These are phyloP conservation scores for Choreutis nemorana DNA, from an alignment of 2,888 invertebrate genomes.

Conservation along the genomic window DNA sequence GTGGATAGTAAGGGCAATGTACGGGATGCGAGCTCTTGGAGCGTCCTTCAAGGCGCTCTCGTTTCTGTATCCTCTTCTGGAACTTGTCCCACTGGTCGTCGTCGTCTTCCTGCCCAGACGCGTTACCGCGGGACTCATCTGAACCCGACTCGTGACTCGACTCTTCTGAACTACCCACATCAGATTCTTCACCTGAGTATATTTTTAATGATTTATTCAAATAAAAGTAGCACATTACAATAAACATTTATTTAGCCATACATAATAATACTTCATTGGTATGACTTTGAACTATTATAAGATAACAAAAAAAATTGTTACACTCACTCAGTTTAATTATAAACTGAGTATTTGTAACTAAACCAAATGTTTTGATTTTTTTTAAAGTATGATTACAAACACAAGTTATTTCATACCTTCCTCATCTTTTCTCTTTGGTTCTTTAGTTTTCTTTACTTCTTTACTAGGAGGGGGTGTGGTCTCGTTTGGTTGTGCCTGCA, in stretches of 20 bases:
- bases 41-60: constrained; percentile 91
- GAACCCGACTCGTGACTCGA: constrained; percentile 53
- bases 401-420: too few species aligned
- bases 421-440: constrained; percentile 52
- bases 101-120: constrained; percentile 77
- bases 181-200: constrained; percentile 42
- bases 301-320: constrained; percentile 3
- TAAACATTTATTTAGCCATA: too few species aligned
- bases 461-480: constrained; percentile 22
- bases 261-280: neutral
- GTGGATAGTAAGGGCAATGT: constrained; percentile 95
- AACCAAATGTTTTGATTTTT: too few species aligned
- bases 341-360: constrained; percentile 5
- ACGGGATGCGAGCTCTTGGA: constrained; percentile 96
- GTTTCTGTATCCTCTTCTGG: constrained; percentile 85
- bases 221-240: too few species aligned
- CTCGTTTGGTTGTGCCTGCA: constrained; percentile 13
- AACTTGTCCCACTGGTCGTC: constrained; percentile 95
- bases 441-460: constrained; percentile 34
- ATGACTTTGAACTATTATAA: constrained; percentile 5
- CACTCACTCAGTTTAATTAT: constrained; percentile 1
- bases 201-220: too few species aligned
- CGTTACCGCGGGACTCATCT: constrained; percentile 68
- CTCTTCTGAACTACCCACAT: constrained; percentile 45
- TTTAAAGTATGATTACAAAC: too few species aligned